A percentile compares a stretch with the other conserved stretches of the same genome.
Conservation (phyloP, 2,888 invertebrate species). For the Drosophila fungiperda region DNA sequence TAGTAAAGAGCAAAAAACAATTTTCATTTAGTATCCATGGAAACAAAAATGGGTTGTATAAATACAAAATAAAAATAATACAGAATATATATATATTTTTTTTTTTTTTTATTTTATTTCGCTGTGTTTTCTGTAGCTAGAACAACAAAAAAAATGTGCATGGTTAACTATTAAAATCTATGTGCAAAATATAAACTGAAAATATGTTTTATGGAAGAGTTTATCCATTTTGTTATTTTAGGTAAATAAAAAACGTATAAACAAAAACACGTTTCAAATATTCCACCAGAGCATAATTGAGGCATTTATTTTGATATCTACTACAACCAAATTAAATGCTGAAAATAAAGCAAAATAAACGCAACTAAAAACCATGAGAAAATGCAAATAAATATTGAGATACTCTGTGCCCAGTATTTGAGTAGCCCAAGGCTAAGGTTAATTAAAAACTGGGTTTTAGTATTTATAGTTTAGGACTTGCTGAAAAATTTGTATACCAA, state of each 20-base stretch:
- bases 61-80: not conserved
- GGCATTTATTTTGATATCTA: slow-evolving; percentile 63
- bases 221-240: slow-evolving; percentile 16
- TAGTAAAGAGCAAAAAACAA: slow-evolving; percentile 17
- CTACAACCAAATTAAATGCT: slow-evolving; percentile 15
- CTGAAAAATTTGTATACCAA: slow-evolving; percentile 3
- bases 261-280: slow-evolving; percentile 20
- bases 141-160: slow-evolving; percentile 7
- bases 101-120: slow-evolving; percentile 2
- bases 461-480: not conserved
- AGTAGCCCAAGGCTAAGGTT: not conserved
- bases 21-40: slow-evolving; percentile 42
- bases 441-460: too few relatives aligned
- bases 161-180: slow-evolving; percentile 15
- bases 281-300: slow-evolving; percentile 50
- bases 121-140: not conserved
- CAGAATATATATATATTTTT: not conserved
- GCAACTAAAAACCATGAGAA: not conserved
- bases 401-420: slow-evolving; percentile 16
- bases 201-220: slow-evolving; percentile 16
- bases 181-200: slow-evolving; percentile 28
- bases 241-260: slow-evolving; percentile 15
- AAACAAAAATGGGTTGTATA: slow-evolving; percentile 54
- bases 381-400: not conserved
- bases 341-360: not conserved